Base-by-base conservation (phyloP, 2,888 invertebrate genomes). In the Nomada flava region DNA sequence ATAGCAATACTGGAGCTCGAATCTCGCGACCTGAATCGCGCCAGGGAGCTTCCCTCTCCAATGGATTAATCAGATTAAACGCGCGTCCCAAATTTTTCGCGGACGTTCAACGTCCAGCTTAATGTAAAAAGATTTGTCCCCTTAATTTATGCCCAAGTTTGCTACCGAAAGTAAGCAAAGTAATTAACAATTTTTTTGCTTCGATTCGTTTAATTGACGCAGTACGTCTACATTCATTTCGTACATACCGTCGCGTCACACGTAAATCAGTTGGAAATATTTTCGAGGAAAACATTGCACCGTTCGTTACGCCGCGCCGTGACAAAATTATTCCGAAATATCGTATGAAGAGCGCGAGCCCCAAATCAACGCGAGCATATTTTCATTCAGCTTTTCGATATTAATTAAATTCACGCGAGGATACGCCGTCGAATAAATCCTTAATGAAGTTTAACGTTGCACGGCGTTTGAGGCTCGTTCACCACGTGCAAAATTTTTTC, bases 1-100 rank as follows among this genome's bases (percentile, higher is more conserved):
- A 88, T 91, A 92, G 91, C 91, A 91, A 91, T 92, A 91, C 88
- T 85, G 78, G 76, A 79, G 80, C 85, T 86, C 88, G 80, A 60
- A 57, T 74, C 62, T 64, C 63, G 86, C 76, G 75, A 55, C 36
- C 76, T 57, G 29, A 60, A 74, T 80, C 79, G 82, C 76, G 65
- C 10, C 65, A 67, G 71, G 79, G 81, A 79, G 81, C 74, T 74
- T 64, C 47, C 71, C 84, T 65, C 64, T 79, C 64, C 74, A 11
- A 64, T 53, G 65, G 60, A 76, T 71, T 71, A 76, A 76, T 70
- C 52, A 55, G 47, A 76, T 72, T 62, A 52, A 72, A 63, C 20
- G 26, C 47, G 20, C 53, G 52, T 53, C 9, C 53, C 1, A 50
- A 23, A 18, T 65, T 60, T 71, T 76, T 52, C 10, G 59, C 42